phyloP scores from a whole-genome alignment of 2,797 vertebrate genomes.

The Cuniculus paca region DNA sequence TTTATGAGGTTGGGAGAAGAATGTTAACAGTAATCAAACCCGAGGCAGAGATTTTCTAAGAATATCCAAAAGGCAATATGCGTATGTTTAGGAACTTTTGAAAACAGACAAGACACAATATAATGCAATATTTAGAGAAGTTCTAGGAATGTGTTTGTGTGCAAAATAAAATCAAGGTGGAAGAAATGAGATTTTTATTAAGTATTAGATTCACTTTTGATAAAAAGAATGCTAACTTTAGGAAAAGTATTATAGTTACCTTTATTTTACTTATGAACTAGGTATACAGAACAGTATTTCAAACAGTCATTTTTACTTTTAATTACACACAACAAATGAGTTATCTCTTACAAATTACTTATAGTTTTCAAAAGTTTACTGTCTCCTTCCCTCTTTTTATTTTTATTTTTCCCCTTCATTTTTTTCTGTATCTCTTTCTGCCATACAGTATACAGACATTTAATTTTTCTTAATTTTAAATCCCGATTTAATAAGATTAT shows the following conservation, averaged over 20 bases:
- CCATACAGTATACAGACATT: background rate
- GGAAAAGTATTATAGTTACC: background rate
- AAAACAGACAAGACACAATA: background rate
- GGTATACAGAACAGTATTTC: background rate
- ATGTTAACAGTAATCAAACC: background rate
- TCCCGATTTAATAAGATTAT: background rate
- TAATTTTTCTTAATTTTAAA: conserved; percentile 22
- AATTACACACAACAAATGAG: background rate
- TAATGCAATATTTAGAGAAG: background rate
- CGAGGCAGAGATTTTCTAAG: background rate
- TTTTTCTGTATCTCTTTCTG: background rate
- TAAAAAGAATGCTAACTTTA: background rate
- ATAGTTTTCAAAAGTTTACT: background rate
- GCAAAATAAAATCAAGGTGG: background rate
- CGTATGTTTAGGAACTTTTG: background rate
- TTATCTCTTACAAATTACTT: background rate
- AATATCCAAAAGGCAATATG: background rate
- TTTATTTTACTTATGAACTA: conserved; percentile 33
- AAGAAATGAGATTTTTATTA: background rate
- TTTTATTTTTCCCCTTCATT: background rate
- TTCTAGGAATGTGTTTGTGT: background rate
- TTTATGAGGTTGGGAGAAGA: too few relatives aligned
- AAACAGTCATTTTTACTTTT: background rate
- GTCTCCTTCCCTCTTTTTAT: background rate
- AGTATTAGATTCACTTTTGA: conserved; percentile 4